Percentiles rank a stretch among this genome's conserved stretches.
Conservation (phyloP, 2,888 invertebrate species). For the Augochlorella aurata region DNA sequence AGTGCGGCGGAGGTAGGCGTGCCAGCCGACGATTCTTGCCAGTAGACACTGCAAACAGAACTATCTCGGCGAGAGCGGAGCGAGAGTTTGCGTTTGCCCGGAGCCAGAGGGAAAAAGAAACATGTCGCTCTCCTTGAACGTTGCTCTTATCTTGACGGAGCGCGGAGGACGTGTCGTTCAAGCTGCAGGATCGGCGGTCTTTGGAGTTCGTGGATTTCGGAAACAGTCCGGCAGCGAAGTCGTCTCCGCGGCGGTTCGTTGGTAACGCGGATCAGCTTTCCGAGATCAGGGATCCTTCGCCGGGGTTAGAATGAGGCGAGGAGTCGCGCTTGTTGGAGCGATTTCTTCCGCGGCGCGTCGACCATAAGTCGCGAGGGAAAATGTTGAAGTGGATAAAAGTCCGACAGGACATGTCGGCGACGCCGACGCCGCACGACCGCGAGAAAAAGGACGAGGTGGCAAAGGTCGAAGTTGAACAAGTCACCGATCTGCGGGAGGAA, state of each 20-base stretch:
- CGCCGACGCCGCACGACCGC: constrained; percentile 36
- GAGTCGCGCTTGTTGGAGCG: not conserved
- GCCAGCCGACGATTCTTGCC: constrained; percentile 40
- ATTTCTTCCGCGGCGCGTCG: not conserved
- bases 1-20: not conserved
- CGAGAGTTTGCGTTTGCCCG: constrained; percentile 48
- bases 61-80: constrained; percentile 55
- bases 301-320: constrained; percentile 7
- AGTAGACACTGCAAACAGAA: constrained; percentile 60
- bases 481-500: constrained; percentile 62
- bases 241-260: no score
- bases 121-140: constrained; percentile 15
- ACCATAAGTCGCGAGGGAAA: constrained; percentile 45
- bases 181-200: not conserved
- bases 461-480: constrained; percentile 68
- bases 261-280: no score
- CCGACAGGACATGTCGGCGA: constrained; percentile 74
- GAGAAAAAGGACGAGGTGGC: constrained; percentile 47
- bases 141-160: constrained; percentile 31
- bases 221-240: not conserved
- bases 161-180: not conserved
- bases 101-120: constrained; percentile 25
- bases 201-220: not conserved
- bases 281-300: not conserved
- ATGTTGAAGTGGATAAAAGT: constrained; percentile 82